Conservation (phyloP, 2,888 invertebrate species). For the Dyspetes luteomarginatus region DNA sequence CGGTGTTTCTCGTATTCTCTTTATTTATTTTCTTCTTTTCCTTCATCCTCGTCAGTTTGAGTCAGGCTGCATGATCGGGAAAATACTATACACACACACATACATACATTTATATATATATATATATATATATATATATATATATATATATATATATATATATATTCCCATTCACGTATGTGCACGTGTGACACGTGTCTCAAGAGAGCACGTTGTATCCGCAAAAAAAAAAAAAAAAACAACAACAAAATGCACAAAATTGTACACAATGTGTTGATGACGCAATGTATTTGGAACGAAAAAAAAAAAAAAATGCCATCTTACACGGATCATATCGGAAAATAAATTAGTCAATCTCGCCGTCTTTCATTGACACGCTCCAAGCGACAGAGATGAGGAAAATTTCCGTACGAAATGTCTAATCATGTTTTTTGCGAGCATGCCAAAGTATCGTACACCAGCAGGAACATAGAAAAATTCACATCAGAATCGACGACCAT, state of each 20-base stretch:
- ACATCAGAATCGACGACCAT: conserved; percentile 41
- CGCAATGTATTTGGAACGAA: conserved; percentile 20
- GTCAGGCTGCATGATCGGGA: conserved; percentile 46
- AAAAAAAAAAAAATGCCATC: conserved; percentile 54
- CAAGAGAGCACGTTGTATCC: conserved; percentile 30
- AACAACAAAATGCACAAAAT: conserved; percentile 36
- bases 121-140: too few relatives aligned
- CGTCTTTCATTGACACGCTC: neutral
- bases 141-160: too few relatives aligned
- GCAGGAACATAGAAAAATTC: conserved; percentile 57
- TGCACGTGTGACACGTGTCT: conserved; percentile 21
- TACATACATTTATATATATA: too few relatives aligned
- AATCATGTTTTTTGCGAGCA: conserved; percentile 27
- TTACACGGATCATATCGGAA: conserved; percentile 39
- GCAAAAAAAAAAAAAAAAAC: conserved; percentile 43
- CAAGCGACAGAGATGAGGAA: conserved; percentile 25
- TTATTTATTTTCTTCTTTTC: conserved; percentile 34
- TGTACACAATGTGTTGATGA: conserved; percentile 28
- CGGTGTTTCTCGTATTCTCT: conserved; percentile 69
- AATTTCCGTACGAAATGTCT: conserved; percentile 25
- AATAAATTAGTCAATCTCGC: conserved; percentile 40
- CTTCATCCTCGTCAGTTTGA: conserved; percentile 29
- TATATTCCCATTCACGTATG: conserved; percentile 21
- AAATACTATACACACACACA: too few relatives aligned
- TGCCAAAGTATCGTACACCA: conserved; percentile 34